Evolutionary conservation across 2,113 vertebrate genomes (phyloP).

Genomic region (Psophia crepitans): DNA sequence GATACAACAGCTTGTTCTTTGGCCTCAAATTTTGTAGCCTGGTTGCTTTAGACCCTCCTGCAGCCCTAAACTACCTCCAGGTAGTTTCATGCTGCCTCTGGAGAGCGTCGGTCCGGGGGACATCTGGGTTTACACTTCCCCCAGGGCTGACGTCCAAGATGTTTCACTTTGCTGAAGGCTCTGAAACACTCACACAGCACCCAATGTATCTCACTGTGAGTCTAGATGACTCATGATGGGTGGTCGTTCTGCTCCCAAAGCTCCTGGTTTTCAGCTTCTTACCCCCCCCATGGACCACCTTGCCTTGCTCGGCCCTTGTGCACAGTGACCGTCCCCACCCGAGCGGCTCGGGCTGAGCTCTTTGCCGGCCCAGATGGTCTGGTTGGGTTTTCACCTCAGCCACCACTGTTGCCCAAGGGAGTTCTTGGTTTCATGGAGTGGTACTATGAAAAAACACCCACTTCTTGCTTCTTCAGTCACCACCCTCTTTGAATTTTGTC

Average conservation of each 20-base stretch:
- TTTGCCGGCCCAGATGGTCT: not conserved
- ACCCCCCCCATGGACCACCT: not conserved
- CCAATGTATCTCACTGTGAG: not conserved
- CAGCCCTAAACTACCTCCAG: not conserved
- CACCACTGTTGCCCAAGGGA: accelerated
- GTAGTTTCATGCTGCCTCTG: not conserved
- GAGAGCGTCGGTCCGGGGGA: not conserved
- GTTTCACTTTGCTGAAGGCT: not conserved
- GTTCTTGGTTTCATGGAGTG: not conserved
- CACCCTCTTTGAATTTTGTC: not conserved
- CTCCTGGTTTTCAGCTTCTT: not conserved
- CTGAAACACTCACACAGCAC: not conserved
- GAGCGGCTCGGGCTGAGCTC: not conserved
- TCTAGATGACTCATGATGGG: not conserved
- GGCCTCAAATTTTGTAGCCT: not conserved
- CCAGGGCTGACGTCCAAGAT: accelerated
- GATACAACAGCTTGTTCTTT: not conserved
- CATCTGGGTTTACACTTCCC: too few relatives aligned
- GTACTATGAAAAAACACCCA: accelerated
- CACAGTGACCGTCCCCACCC: accelerated
- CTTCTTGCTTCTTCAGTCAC: not conserved
- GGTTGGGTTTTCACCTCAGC: not conserved
- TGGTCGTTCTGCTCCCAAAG: not conserved
- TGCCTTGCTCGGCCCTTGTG: not conserved
- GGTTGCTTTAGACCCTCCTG: not conserved